Evolutionary conservation across 2,113 vertebrate genomes (phyloP), one percentile per base, ranked within the genome.

Genomic region (Mesoclemmys tuberculata): DNA sequence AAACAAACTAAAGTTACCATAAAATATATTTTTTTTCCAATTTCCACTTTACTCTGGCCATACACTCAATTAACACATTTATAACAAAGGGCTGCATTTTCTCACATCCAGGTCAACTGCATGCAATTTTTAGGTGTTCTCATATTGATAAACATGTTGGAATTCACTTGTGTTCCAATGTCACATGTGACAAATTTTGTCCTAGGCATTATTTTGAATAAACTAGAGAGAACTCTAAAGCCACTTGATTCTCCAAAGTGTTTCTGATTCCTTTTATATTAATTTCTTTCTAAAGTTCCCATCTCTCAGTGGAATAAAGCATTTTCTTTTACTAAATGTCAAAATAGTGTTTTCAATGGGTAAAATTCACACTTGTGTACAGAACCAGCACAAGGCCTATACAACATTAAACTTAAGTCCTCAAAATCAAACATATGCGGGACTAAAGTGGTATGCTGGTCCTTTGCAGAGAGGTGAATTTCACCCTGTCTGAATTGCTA

Each of bases 391-490:
- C 24, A 91, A 95, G 89, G 19, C 31, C 56, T 58, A 78, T 18
- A 12, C n/a, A 71, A 38, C 35, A 38, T 94, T 88, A 96, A 71
- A 71, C 64, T 96, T 97, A 84, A 84, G 64, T 83, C n/a, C 90
- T 92, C 87, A 89, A 92, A 0, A 74, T 93, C 49, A 84, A 85
- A 49, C 82, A 74, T 58, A 90, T 83, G 64, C 35, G 35, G n/a
- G 19, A 38, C 64, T 71, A 19, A 71, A 71, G 18, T 44, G 12
- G 5, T 74, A 64, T 49, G 29, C 46, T 79, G 95, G 85, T 90
- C 95, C 89, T 92, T 89, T 92, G 84, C 75, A 89, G 90, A 89
- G 94, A 95, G 87, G 95, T 97, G 92, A 88, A 86, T 95, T 93
- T 95, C 90, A 61, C 56, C 29, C 56, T 29, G 29, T 27, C 56